Base-by-base conservation (phyloP, 1,140 invertebrate species). In the Dolichoris vasculosae region DNA sequence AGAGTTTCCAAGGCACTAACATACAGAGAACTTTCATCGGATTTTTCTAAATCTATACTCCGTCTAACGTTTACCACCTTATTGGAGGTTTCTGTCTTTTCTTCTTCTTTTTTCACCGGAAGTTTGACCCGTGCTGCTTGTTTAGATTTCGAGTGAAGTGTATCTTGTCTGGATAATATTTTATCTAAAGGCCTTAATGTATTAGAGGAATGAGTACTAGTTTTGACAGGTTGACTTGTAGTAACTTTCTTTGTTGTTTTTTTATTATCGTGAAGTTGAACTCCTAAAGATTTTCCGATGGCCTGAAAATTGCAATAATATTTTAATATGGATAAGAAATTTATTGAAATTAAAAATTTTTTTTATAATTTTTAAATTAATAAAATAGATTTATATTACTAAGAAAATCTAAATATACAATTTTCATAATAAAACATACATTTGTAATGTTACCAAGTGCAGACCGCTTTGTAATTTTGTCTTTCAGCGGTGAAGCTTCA, bases 381-480 rank as follows among this genome's bases (percentile, higher is more conserved):
- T 35, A 20, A 35, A 35, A 69, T 6, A 69, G 1, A n/a, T 64
- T 51, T 51, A 59, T 13, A 59, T 26, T 59, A 4, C 9, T 26
- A 64, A 32, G 79, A 71, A 77, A 77, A 55, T 82, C 2, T 73
- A 3, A 48, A 26, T 67, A 79, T 35, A 80, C 26, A 48, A 83
- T 63, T 82, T 40, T 76, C 8, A 82, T 67, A 67, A 75, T 48
- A 55, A 77, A 64, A 91, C 87, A 90, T 92, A 95, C 96, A 94
- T 97, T 97, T 7, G 96, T 97, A 75, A 97, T 95, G 89, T 97
- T 96, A 86, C 96, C 96, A 88, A 97, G 95, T 3, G 96, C 96
- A 82, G 95, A 95, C 89, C 96, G 93, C 90, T 97, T 97, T n/a
- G 89, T 88, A 38, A 87, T 90, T 91, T 91, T 93, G 8, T 92